Evolutionary conservation across 92 coral and sea anemone species (phyloP).

Genomic region (Epizoanthus scotinus): DNA sequence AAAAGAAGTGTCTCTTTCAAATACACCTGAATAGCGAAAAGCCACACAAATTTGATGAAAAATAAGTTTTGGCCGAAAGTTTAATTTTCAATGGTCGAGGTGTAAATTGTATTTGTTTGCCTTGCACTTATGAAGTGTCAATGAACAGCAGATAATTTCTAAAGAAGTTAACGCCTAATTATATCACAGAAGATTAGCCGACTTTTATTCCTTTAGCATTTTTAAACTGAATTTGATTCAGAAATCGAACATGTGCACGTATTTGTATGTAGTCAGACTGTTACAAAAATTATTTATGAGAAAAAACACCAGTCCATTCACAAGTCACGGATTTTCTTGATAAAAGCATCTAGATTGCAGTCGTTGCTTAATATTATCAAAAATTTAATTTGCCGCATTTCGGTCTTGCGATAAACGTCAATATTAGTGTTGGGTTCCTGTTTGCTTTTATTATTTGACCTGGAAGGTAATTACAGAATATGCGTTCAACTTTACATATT

Average conservation of each 20-base stretch:
- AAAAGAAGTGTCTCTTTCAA: background rate
- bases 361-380: too few relatives aligned
- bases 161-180: slow-evolving; percentile 1
- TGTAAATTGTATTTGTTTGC: slow-evolving; percentile 7
- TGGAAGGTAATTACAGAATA: too few relatives aligned
- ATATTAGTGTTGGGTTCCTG: too few relatives aligned
- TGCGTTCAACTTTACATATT: too few relatives aligned
- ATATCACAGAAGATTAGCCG: background rate
- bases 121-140: slow-evolving; percentile 12
- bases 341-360: too few relatives aligned
- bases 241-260: background rate
- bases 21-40: background rate
- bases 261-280: background rate
- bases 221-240: background rate
- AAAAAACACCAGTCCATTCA: too few relatives aligned
- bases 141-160: slow-evolving; percentile 4
- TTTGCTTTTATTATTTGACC: too few relatives aligned
- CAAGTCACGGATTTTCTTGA: too few relatives aligned
- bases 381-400: too few relatives aligned
- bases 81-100: slow-evolving; percentile 15
- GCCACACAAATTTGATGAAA: slow-evolving; percentile 6
- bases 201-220: too few relatives aligned
- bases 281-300: background rate
- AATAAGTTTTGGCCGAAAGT: background rate
- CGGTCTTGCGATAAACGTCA: too few relatives aligned